Evolutionary conservation across 2,888 invertebrate species (phyloP).

Genomic region (Drosophila vallismaia): DNA sequence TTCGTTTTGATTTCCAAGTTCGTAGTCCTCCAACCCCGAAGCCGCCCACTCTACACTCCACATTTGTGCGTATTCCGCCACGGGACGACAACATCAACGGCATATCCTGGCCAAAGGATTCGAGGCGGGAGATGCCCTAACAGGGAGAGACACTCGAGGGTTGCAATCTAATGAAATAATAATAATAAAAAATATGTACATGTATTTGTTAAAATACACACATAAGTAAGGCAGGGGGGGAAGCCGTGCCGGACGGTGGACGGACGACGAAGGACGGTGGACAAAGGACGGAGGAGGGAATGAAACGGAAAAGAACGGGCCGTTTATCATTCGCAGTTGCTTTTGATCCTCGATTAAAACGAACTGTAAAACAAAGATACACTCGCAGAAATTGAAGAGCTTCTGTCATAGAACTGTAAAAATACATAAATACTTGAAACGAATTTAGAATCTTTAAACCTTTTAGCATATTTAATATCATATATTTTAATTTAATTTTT

Average conservation of each 20-base stretch:
- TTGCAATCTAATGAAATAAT: conserved; percentile 77
- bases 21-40: background rate
- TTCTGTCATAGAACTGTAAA: too few species aligned
- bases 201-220: background rate
- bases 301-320: conserved; percentile 25
- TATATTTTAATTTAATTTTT: too few species aligned
- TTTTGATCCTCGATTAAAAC: conserved; percentile 52
- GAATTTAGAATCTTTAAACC: too few species aligned
- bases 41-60: background rate
- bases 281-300: conserved; percentile 24
- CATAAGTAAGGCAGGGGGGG: conserved; percentile 4
- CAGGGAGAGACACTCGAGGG: conserved; percentile 44
- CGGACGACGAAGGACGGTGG: background rate
- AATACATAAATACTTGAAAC: too few species aligned
- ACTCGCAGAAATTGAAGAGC: background rate
- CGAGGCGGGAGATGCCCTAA: conserved; percentile 17
- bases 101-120: background rate
- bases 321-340: conserved; percentile 61
- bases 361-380: background rate
- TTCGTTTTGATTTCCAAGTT: background rate
- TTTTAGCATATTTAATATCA: too few species aligned
- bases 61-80: background rate
- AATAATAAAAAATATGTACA: conserved; percentile 57
- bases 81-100: conserved; percentile 1
- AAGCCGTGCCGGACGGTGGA: background rate